Evolutionary conservation across 1,140 invertebrate genomes (phyloP).

Genomic region (Eciton burchellii): DNA sequence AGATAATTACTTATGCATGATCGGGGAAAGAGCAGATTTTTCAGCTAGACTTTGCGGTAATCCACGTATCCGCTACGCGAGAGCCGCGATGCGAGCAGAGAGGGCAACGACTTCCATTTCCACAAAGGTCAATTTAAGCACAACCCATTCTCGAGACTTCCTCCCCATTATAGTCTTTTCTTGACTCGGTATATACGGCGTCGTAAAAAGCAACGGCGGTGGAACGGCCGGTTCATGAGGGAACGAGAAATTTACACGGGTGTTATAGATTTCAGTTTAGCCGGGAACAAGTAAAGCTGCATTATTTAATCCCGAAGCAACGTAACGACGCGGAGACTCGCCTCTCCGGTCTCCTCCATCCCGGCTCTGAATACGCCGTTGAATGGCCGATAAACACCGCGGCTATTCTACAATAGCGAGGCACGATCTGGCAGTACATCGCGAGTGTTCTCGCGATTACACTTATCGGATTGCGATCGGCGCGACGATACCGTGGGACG

Average conservation of each 20-base stretch:
- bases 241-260: background rate
- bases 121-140: background rate
- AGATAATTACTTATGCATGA: no score
- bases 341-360: background rate
- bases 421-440: constrained; percentile 11
- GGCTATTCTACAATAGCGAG: background rate
- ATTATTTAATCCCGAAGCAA: constrained; percentile 18
- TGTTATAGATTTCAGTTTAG: constrained; percentile 12
- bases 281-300: background rate
- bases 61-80: background rate
- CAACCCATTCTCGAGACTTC: background rate
- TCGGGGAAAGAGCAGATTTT: no score
- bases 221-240: background rate
- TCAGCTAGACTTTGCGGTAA: background rate
- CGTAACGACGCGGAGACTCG: background rate
- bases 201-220: background rate
- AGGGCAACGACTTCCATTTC: constrained; percentile 9
- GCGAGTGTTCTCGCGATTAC: constrained; percentile 45
- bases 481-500: background rate
- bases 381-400: constrained; percentile 21
- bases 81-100: background rate
- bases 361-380: background rate
- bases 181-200: background rate
- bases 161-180: background rate
- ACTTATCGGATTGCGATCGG: constrained; percentile 45